Conservation (phyloP, 2,888 invertebrate genomes). For the Perithous albicinctus region DNA sequence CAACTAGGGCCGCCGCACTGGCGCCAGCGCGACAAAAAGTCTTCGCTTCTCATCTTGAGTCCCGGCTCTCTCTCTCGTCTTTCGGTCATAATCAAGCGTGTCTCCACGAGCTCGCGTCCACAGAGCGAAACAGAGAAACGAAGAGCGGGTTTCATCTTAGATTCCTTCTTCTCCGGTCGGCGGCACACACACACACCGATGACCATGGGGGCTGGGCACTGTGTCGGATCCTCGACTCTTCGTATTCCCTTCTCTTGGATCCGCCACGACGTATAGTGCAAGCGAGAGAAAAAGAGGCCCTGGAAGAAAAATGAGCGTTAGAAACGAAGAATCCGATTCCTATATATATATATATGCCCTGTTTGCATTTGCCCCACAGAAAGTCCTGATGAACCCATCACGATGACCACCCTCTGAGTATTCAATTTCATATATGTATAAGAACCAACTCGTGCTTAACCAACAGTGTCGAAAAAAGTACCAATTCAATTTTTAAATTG, state of each 20-base stretch:
- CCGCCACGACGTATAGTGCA: slow-evolving; percentile 39
- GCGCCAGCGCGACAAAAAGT: slow-evolving; percentile 77
- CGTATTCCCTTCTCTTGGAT: slow-evolving; percentile 30
- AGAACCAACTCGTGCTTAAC: slow-evolving; percentile 11
- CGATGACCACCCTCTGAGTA: slow-evolving; percentile 46
- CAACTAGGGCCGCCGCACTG: slow-evolving; percentile 71
- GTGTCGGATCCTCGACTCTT: slow-evolving; percentile 43
- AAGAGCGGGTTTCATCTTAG: slow-evolving; percentile 47
- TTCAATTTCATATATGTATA: slow-evolving; percentile 21
- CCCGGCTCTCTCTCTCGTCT: slow-evolving; percentile 39
- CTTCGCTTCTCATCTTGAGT: slow-evolving; percentile 30
- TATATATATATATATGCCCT: no score
- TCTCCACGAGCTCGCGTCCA: slow-evolving; percentile 65
- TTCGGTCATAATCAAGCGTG: slow-evolving; percentile 74
- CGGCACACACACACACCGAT: slow-evolving; percentile 53
- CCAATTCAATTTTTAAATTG: not conserved
- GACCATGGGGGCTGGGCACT: slow-evolving; percentile 54
- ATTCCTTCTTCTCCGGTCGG: slow-evolving; percentile 44
- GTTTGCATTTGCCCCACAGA: slow-evolving; percentile 35
- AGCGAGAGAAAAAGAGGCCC: slow-evolving; percentile 33
- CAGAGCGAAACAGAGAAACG: slow-evolving; percentile 5
- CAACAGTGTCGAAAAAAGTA: not conserved
- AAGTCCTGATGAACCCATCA: not conserved
- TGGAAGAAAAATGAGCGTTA: slow-evolving; percentile 39
- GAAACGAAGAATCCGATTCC: slow-evolving; percentile 50